Base-by-base conservation (phyloP, 2,888 invertebrate species). In the Esperia sulphurella region DNA sequence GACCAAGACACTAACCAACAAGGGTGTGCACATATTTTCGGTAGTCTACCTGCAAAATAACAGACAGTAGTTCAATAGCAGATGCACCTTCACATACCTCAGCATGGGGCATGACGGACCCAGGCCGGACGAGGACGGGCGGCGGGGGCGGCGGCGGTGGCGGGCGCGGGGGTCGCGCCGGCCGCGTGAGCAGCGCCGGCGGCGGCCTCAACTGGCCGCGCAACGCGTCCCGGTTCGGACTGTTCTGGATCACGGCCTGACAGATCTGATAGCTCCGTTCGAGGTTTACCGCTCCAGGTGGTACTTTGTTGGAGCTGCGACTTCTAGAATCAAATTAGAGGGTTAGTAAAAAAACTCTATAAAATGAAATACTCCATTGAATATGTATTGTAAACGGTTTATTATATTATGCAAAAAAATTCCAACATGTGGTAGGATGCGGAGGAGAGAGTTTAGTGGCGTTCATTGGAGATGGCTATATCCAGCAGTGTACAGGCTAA, bases 241-340 rank as follows among this genome's bases (percentile, higher is more conserved):
- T 97, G 79, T 96, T 97, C 83, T 97, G 97, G 57, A 98, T 96
- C n/a, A 95, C 95, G 40, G 95, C 95, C 80, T 95, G 95, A 68
- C 96, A 96, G 65, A 98, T 98, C 86, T 98, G 97, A 81, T 97
- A 97, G 75, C 98, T 98, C 49, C 98, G 92, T 76, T 98, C 97
- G 47, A 98, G 86, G 83, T 98, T 98, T 33, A 98, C 96, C 4
- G 96, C 96, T 1, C 97, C 97, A 0, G 96, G 97, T 0, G 97
- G 96, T 52, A 96, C 93, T 75, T 95, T 95, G 66, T 93, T 94
- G 7, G 92, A 91, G 58, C 91, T 91, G 43, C 92, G 87, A 61
- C 88, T 91, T 47, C 92, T 86, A 68, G 46, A 87, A 61, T 14
- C 14, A 14, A 4, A 6, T 4, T 21, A 14, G 40, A 12, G 33